Evolutionary conservation across 2,113 vertebrate species (phyloP).

Genomic region (Lophochroa leadbeateri): DNA sequence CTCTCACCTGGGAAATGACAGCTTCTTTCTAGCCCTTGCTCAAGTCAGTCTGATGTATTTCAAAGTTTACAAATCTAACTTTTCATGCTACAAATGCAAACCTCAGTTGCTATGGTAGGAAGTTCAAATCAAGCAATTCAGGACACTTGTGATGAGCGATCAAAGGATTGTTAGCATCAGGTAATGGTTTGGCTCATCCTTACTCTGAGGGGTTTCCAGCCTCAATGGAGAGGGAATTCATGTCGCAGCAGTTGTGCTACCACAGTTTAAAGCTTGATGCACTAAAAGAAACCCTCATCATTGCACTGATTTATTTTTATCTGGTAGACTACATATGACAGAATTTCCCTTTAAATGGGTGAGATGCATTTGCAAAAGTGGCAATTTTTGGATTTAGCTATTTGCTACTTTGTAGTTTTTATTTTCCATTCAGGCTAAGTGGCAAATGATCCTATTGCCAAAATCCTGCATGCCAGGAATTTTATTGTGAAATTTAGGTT

Average conservation of each 20-base stretch:
- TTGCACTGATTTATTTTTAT: neutral
- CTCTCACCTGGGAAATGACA: neutral
- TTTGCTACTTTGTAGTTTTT: neutral
- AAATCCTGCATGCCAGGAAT: neutral
- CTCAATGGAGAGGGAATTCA: neutral
- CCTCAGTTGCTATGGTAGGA: neutral
- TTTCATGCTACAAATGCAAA: neutral
- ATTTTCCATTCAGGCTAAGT: neutral
- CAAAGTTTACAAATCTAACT: neutral
- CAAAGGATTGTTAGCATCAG: neutral
- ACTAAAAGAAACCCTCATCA: neutral
- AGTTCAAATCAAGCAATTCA: neutral
- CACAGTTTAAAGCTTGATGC: neutral
- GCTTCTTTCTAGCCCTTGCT: neutral
- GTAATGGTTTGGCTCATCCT: neutral
- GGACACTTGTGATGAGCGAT: neutral
- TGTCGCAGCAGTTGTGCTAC: neutral
- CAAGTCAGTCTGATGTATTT: neutral
- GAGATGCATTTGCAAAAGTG: neutral
- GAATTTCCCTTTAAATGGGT: neutral
- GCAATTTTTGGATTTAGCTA: neutral
- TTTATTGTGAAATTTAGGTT: neutral
- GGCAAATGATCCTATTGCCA: neutral
- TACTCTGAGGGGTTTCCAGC: neutral
- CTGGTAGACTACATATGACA: neutral